Evolutionary conservation across 2,888 invertebrate genomes (phyloP).

Genomic region (Leucophenga maculata): DNA sequence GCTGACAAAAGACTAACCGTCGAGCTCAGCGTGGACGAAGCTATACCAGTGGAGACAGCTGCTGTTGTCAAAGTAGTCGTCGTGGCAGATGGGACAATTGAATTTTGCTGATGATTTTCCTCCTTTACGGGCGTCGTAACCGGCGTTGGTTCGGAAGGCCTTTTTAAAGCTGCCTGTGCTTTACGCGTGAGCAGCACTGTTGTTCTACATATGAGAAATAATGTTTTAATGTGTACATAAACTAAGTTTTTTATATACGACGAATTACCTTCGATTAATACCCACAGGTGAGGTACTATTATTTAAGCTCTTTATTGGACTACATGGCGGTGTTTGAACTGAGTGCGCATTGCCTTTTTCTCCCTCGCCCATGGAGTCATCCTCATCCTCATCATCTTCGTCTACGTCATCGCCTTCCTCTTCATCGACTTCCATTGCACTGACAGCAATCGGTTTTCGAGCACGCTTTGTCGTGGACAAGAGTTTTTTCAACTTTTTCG

Average conservation of each 20-base stretch:
- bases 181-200: conserved; percentile 86
- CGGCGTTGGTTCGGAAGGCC: conserved; percentile 62
- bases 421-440: conserved; percentile 29
- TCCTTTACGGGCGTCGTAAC: conserved; percentile 64
- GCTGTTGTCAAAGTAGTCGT: conserved; percentile 48
- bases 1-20: conserved; percentile 39
- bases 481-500: conserved; percentile 50
- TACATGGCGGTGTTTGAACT: conserved; percentile 71
- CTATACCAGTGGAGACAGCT: conserved; percentile 49
- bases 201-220: conserved; percentile 73
- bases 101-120: conserved; percentile 59
- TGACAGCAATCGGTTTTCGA: conserved; percentile 35
- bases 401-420: conserved; percentile 52
- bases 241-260: background rate
- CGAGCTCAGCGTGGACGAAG: conserved; percentile 48
- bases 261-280: conserved; percentile 69
- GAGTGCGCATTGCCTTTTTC: conserved; percentile 58
- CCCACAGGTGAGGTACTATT: conserved; percentile 72
- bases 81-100: conserved; percentile 57
- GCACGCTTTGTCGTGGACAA: conserved; percentile 45
- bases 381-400: conserved; percentile 59
- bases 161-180: conserved; percentile 76
- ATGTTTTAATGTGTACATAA: background rate
- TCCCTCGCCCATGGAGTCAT: conserved; percentile 55
- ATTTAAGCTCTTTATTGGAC: conserved; percentile 70